A percentile compares a stretch with the other conserved stretches of the same genome.
phyloP scores from a whole-genome alignment of 2,113 vertebrate species.

The Engraulis encrasicolus region DNA sequence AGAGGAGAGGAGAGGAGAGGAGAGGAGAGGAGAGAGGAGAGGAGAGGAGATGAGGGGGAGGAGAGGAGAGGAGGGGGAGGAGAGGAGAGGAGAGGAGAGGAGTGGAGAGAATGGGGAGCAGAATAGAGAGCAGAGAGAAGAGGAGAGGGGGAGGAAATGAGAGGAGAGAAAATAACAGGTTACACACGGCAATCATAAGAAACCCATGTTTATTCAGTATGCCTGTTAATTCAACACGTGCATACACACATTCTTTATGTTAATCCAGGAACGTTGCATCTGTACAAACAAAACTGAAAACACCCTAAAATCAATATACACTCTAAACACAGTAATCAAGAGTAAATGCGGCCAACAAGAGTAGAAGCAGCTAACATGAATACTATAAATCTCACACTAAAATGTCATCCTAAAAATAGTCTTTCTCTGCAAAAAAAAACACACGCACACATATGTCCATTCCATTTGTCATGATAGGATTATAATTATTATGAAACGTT shows the following conservation, averaged over 20 bases:
- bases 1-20: conserved; percentile 11
- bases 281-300: not conserved
- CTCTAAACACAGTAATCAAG: not conserved
- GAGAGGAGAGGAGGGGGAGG: not conserved
- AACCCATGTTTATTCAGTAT: not conserved
- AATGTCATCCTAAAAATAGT: not conserved
- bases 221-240: not conserved
- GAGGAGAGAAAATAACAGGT: not conserved
- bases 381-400: not conserved
- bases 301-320: not conserved
- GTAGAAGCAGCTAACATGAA: not conserved
- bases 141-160: not conserved
- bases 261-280: too few species aligned
- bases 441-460: conserved; percentile 5
- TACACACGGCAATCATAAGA: not conserved
- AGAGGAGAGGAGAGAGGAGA: not conserved
- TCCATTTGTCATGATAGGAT: not conserved
- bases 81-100: not conserved
- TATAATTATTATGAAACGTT: not conserved
- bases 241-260: too few species aligned
- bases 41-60: too few species aligned
- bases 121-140: conserved; percentile 13
- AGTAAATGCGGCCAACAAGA: not conserved
- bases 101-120: not conserved
- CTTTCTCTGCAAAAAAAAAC: not conserved